Evolutionary conservation across 1,140 invertebrate genomes (phyloP).

Genomic region (Sogatella furcifera): DNA sequence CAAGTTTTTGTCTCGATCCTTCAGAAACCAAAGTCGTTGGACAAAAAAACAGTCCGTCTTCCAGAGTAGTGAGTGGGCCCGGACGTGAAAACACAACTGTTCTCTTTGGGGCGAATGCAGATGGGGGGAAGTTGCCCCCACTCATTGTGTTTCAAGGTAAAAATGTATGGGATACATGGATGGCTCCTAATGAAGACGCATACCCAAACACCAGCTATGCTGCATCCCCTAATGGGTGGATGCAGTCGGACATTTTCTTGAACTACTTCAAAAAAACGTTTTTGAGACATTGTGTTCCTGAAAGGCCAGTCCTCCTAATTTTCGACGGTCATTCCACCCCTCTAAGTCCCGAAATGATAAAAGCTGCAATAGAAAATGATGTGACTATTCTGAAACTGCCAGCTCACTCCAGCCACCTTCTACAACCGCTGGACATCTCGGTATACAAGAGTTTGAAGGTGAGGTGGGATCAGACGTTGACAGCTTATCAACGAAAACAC

Average conservation of each 20-base stretch:
- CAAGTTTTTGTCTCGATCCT: neutral
- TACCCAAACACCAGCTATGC: neutral
- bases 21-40: neutral
- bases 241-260: neutral
- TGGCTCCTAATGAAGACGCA: neutral
- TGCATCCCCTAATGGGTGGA: neutral
- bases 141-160: neutral
- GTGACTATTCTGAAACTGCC: neutral
- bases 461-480: neutral
- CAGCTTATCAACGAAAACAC: too few species aligned
- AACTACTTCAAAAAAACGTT: neutral
- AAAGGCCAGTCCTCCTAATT: neutral
- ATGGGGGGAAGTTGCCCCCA: neutral
- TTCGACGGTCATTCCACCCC: neutral
- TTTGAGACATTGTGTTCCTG: neutral
- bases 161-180: neutral
- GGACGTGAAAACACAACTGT: neutral
- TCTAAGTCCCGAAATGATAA: neutral
- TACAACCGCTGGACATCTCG: neutral
- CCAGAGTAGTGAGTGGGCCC: too few species aligned
- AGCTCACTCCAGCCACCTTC: neutral
- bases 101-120: neutral
- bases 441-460: neutral
- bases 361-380: neutral
- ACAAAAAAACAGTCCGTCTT: neutral